Conservation (phyloP, 2,797 vertebrate species). For the Hipposideros larvatus region DNA sequence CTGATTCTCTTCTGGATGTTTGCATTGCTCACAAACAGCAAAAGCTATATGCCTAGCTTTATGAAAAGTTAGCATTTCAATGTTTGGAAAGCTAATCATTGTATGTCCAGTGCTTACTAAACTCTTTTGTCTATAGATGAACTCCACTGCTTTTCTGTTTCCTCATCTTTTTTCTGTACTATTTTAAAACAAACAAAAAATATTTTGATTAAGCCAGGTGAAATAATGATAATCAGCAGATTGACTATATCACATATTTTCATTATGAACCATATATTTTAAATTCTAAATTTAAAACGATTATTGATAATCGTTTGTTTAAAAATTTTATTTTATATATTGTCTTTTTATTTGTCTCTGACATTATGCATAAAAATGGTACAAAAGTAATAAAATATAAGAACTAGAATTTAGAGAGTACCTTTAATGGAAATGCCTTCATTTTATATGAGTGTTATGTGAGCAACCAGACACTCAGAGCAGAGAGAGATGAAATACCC, state of each 20-base stretch:
- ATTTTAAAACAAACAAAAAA: background rate
- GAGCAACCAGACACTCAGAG: background rate
- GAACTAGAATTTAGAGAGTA: background rate
- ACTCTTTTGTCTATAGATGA: background rate
- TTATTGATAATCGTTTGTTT: background rate
- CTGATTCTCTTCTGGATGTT: background rate
- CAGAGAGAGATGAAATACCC: background rate
- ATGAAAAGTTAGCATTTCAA: background rate
- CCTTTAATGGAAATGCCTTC: background rate
- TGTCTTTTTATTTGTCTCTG: background rate
- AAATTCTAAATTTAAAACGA: background rate
- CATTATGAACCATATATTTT: background rate
- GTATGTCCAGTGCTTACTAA: background rate
- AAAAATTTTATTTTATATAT: background rate
- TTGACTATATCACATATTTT: background rate
- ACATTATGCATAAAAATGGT: background rate
- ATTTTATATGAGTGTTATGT: background rate
- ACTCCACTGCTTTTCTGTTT: background rate
- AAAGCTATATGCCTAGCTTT: background rate
- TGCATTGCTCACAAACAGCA: background rate
- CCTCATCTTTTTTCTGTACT: background rate
- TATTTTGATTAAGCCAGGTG: background rate
- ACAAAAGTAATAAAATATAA: background rate
- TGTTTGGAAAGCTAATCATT: background rate
- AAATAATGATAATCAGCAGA: background rate